A percentile compares a stretch with the other conserved stretches of the same genome.
Conservation (phyloP, 2,888 invertebrate genomes). For the Diplazon laetatorius region DNA sequence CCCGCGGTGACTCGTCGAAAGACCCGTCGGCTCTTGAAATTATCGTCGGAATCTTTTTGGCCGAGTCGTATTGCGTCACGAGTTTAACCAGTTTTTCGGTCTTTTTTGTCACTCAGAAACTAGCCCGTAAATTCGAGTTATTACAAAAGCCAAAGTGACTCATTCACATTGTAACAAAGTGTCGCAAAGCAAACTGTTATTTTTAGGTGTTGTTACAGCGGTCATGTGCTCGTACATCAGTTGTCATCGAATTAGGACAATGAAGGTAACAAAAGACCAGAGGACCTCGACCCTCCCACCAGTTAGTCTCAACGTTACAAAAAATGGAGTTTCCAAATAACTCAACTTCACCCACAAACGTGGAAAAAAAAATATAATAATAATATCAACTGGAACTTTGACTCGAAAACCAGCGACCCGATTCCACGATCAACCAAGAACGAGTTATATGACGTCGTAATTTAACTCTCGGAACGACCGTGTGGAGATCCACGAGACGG, state of each 20-base stretch:
- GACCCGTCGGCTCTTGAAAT: neutral
- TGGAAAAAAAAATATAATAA: neutral
- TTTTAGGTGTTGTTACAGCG: neutral
- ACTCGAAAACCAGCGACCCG: neutral
- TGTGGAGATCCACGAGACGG: neutral
- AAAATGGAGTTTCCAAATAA: neutral
- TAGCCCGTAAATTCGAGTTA: neutral
- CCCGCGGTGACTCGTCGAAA: conserved; percentile 17
- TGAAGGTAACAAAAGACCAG: neutral
- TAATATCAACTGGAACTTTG: neutral
- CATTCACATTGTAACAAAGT: neutral
- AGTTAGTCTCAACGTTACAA: neutral
- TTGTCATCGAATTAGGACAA: neutral
- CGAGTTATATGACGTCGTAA: neutral
- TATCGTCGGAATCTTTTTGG: conserved; percentile 21
- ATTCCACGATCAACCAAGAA: neutral
- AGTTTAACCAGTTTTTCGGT: conserved; percentile 10
- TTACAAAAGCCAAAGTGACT: neutral
- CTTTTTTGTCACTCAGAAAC: neutral
- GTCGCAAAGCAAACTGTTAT: neutral
- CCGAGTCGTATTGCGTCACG: neutral
- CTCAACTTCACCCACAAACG: neutral
- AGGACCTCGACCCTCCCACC: neutral
- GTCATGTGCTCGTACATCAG: too few relatives aligned
- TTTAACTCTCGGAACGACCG: neutral